Conservation (phyloP, 1,140 invertebrate genomes). For the Agrypnia vestita region DNA sequence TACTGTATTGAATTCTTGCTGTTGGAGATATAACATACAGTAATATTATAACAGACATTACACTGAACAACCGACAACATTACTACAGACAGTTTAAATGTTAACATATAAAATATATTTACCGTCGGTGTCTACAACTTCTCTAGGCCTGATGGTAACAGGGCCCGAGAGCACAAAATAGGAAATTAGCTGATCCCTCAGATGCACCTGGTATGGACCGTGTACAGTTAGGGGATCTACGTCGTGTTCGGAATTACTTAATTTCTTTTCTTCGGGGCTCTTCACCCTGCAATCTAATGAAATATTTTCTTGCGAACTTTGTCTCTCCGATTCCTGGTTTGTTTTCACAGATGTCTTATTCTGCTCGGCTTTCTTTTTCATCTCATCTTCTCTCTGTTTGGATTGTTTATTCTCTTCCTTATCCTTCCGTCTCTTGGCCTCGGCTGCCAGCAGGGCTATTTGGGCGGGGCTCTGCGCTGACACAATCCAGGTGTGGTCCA, state of each 20-base stretch:
- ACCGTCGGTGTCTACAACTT: conserved; percentile 78
- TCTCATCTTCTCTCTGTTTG: conserved; percentile 12
- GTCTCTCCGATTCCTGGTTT: neutral
- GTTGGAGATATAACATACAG: too few relatives aligned
- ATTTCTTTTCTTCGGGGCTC: conserved; percentile 3
- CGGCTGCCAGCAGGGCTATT: conserved; percentile 80
- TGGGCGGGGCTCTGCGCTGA: conserved; percentile 90
- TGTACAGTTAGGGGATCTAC: conserved; percentile 86
- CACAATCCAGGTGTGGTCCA: conserved; percentile 96
- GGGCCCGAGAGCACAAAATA: conserved; percentile 89
- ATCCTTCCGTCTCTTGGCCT: conserved; percentile 72
- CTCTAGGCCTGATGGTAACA: conserved; percentile 66
- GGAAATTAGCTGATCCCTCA: conserved; percentile 81
- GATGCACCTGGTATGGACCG: conserved; percentile 89
- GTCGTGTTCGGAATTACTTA: neutral
- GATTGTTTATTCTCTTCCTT: conserved; percentile 18
- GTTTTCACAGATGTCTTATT: too few relatives aligned
- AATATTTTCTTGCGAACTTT: neutral
- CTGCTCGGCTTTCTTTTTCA: neutral
- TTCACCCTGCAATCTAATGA: neutral
- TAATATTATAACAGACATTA: too few relatives aligned
- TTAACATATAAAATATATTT: conserved; percentile 60
- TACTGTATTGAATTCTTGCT: too few relatives aligned
- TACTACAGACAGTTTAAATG: too few relatives aligned
- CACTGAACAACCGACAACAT: too few relatives aligned